phyloP scores from a whole-genome alignment of 2,888 invertebrate genomes.

The Pyrrhia umbra region DNA sequence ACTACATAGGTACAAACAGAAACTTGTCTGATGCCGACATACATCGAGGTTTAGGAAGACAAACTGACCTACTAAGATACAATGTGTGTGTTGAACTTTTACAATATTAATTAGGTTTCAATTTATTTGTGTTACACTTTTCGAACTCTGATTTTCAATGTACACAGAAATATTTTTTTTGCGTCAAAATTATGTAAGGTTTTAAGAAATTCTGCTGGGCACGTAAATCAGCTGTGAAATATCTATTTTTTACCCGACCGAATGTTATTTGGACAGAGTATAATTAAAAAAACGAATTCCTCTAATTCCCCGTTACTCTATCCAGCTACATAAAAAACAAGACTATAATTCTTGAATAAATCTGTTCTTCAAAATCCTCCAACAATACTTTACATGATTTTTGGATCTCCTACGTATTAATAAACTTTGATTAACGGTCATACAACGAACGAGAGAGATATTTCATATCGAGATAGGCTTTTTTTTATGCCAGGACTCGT shows the following conservation, averaged over 20 bases:
- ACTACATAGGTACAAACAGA: neutral
- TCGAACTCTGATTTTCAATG: neutral
- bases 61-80: conserved; percentile 9
- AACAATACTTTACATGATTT: conserved; percentile 29
- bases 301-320: no score
- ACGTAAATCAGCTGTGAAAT: neutral
- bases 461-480: conserved; percentile 19
- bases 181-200: no score
- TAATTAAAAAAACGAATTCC: no score
- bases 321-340: neutral
- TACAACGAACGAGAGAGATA: conserved; percentile 10
- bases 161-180: no score
- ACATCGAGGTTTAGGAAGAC: conserved; percentile 1
- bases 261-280: no score
- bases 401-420: conserved; percentile 5
- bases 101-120: neutral
- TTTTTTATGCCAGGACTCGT: conserved; percentile 14
- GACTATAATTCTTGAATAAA: conserved; percentile 5
- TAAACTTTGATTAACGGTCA: conserved; percentile 33
- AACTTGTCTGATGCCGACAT: conserved; percentile 5
- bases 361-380: conserved; percentile 19
- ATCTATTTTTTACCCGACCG: no score
- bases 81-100: neutral
- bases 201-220: neutral
- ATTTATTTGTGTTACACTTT: neutral